Evolutionary conservation across 35 echinoderm and acorn worm genomes (phyloP).

Genomic region (Nesometra sesokonis): DNA sequence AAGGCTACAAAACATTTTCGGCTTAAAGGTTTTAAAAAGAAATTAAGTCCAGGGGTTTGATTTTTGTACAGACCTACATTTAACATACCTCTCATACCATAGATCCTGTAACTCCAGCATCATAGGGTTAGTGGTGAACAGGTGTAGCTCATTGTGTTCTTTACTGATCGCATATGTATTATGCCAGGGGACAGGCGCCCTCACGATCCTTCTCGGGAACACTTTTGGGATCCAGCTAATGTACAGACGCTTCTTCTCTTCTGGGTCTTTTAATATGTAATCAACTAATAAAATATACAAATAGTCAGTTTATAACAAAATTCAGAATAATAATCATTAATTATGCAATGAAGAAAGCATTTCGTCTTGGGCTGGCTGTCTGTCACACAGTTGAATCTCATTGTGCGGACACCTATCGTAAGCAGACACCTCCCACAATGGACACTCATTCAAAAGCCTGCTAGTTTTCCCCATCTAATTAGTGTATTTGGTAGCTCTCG

Average conservation of each 20-base stretch:
- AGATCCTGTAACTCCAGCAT: conserved; percentile 90
- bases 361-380: too few relatives aligned
- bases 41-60: too few relatives aligned
- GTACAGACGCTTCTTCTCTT: conserved; percentile 83
- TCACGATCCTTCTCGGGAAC: conserved; percentile 57
- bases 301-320: background rate
- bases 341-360: background rate
- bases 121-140: conserved; percentile 88
- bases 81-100: conserved; percentile 92
- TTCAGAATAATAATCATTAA: background rate
- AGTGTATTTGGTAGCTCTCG: too few relatives aligned
- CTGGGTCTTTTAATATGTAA: conserved; percentile 90
- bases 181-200: conserved; percentile 89
- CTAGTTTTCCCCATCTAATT: too few relatives aligned
- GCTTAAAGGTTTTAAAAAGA: too few relatives aligned
- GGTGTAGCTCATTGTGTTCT: conserved; percentile 61
- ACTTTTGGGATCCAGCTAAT: conserved; percentile 81
- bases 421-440: too few relatives aligned
- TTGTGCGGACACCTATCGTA: too few relatives aligned
- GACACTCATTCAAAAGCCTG: too few relatives aligned
- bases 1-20: too few relatives aligned
- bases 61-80: too few relatives aligned
- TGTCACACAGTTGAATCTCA: too few relatives aligned
- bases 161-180: conserved; percentile 49
- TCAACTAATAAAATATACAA: conserved; percentile 44